A percentile compares a stretch with the other conserved stretches of the same genome.
These are phyloP conservation scores for Neopipo cinnamomea DNA, from an alignment of 2,113 vertebrate genomes.

Conservation along the genomic window DNA sequence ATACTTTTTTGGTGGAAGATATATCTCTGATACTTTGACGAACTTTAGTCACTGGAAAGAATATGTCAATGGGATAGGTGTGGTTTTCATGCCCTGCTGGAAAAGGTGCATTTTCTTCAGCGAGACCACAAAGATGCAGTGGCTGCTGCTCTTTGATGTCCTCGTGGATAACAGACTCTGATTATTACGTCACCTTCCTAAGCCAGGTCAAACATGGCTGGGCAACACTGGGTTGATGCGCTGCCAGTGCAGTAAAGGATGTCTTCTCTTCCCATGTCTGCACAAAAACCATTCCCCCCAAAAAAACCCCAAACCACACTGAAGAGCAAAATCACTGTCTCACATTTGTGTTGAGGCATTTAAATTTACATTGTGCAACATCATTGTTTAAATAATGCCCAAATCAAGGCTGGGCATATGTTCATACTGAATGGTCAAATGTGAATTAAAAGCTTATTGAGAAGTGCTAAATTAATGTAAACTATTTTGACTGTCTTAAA, in stretches of 20 bases:
- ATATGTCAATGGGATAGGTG: neutral
- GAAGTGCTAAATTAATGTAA: neutral
- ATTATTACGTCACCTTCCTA: neutral
- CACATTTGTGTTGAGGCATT: neutral
- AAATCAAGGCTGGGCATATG: neutral
- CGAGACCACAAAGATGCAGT: neutral
- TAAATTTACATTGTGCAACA: neutral
- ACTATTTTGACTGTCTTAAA: neutral
- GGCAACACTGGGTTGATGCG: neutral
- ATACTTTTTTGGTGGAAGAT: neutral
- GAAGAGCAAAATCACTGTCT: neutral
- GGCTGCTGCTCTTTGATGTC: neutral
- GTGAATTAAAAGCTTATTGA: neutral
- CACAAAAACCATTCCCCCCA: neutral
- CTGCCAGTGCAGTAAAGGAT: neutral
- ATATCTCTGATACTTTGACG: neutral
- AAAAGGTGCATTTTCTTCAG: neutral
- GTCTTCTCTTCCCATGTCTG: neutral
- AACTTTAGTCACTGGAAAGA: neutral
- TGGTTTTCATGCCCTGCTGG: neutral
- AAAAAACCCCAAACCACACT: neutral
- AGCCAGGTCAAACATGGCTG: neutral
- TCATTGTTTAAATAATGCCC: neutral
- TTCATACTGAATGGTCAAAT: neutral
- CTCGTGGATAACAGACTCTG: neutral